Percentiles rank a stretch among this genome's conserved stretches.
Evolutionary conservation across 64 coral and sea anemone genomes (phyloP).

Genomic region (Exaiptasia diaphana): DNA sequence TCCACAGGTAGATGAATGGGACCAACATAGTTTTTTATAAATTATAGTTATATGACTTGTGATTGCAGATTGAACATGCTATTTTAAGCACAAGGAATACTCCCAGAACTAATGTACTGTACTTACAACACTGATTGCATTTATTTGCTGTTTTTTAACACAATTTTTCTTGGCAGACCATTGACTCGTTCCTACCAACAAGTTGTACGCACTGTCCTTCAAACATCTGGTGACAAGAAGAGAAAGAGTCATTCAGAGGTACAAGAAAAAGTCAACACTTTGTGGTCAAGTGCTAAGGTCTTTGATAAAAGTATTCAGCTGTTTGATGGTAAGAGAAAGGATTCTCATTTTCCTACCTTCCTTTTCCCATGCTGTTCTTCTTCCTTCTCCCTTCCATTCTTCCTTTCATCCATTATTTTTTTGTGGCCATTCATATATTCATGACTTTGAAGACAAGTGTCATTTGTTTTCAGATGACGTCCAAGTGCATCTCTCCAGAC

Average conservation of each 20-base stretch:
- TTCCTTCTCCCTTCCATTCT: not conserved
- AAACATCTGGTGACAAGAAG: slow-evolving; percentile 77
- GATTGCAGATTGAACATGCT: too few species aligned
- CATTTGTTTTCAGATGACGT: slow-evolving; percentile 67
- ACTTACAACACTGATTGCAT: too few species aligned
- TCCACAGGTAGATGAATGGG: slow-evolving; percentile 86
- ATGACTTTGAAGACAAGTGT: too few species aligned
- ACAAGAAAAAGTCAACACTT: slow-evolving; percentile 80
- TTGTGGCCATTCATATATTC: too few species aligned
- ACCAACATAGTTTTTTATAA: too few species aligned
- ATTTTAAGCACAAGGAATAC: too few species aligned
- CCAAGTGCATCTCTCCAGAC: slow-evolving; percentile 75
- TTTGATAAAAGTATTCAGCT: slow-evolving; percentile 89
- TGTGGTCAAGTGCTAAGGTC: slow-evolving; percentile 68
- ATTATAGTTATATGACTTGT: too few species aligned
- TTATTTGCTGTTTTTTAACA: too few species aligned
- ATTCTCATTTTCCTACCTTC: too few species aligned
- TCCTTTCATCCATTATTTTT: not conserved
- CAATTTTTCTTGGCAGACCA: too few species aligned
- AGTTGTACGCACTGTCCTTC: slow-evolving; percentile 84
- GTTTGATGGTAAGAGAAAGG: slow-evolving; percentile 65
- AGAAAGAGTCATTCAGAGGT: slow-evolving; percentile 82
- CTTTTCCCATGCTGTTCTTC: too few species aligned
- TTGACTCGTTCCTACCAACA: slow-evolving; percentile 80
- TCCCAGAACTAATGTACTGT: too few species aligned